Evolutionary conservation across 2,888 invertebrate species (phyloP).

Genomic region (Philhelius pedissequus): DNA sequence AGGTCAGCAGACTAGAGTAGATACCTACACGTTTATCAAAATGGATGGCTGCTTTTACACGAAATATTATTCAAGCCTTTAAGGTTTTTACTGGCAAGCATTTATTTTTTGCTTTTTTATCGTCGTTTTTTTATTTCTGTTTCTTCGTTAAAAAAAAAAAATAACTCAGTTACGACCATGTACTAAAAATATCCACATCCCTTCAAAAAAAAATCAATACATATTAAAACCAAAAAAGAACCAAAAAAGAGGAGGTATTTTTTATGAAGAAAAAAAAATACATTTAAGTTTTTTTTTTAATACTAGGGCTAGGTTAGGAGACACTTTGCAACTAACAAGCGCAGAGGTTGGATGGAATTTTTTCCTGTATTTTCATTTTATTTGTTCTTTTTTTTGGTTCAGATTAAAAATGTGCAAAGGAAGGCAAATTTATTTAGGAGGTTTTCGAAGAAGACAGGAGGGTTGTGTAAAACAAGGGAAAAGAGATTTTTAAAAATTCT

Average conservation of each 20-base stretch:
- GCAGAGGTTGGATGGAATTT: slow-evolving; percentile 5
- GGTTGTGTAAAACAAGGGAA: not conserved
- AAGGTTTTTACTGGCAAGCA: not conserved
- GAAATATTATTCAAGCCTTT: not conserved
- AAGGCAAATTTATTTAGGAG: slow-evolving; percentile 38
- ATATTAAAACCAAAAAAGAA: slow-evolving; percentile 23
- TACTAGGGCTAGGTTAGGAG: slow-evolving; percentile 5
- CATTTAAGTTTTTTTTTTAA: slow-evolving; percentile 8
- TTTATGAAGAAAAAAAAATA: slow-evolving; percentile 18
- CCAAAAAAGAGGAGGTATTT: slow-evolving; percentile 40
- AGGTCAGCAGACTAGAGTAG: not conserved
- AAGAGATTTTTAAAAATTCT: not conserved
- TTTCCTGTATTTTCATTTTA: slow-evolving; percentile 32
- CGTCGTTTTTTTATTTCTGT: not conserved
- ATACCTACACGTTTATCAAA: not conserved
- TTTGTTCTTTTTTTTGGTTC: slow-evolving; percentile 33
- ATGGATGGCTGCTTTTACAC: not conserved
- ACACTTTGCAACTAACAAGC: slow-evolving; percentile 13
- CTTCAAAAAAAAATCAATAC: slow-evolving; percentile 14
- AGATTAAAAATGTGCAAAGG: slow-evolving; percentile 58
- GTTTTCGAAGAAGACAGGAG: slow-evolving; percentile 39
- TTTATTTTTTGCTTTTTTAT: not conserved
- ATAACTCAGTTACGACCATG: not conserved
- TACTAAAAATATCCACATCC: slow-evolving; percentile 18
- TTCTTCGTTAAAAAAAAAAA: not conserved